Percentiles rank a stretch among this genome's conserved stretches.
These are phyloP conservation scores for Tigriopus californicus DNA, from an alignment of 2,888 invertebrate genomes.

Conservation along the genomic window DNA sequence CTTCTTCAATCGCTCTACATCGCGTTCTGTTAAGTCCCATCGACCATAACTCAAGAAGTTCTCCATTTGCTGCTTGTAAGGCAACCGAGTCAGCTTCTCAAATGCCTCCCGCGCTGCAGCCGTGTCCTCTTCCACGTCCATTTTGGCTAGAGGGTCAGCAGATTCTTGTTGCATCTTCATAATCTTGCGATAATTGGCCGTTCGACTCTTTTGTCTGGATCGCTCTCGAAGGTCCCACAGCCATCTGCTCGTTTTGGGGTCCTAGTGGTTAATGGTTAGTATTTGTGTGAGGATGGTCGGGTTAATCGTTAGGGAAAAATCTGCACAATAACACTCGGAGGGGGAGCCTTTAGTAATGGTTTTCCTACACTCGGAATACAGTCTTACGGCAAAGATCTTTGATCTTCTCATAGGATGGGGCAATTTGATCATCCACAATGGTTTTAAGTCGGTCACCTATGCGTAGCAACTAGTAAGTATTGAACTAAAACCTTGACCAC, in stretches of 20 bases:
- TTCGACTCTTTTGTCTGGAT: conserved; percentile 51
- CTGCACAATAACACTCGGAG: neutral
- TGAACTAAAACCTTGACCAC: neutral
- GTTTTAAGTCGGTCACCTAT: neutral
- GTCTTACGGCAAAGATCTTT: neutral
- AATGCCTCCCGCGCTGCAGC: conserved; percentile 2
- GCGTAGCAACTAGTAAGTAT: neutral
- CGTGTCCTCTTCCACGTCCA: conserved; percentile 5
- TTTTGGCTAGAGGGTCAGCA: conserved; percentile 4
- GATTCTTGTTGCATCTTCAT: conserved; percentile 14
- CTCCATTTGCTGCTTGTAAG: conserved; percentile 19
- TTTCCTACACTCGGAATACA: neutral
- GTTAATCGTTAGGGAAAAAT: neutral
- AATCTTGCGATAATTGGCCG: conserved; percentile 19
- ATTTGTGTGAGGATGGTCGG: neutral
- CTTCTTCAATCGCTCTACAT: conserved; percentile 19
- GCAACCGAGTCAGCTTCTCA: conserved; percentile 12
- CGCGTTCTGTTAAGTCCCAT: conserved; percentile 17
- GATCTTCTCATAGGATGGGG: neutral
- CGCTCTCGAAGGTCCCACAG: conserved; percentile 67
- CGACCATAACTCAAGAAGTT: conserved; percentile 20
- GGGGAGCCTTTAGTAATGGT: neutral
- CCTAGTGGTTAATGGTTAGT: conserved; percentile 31
- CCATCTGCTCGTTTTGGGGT: conserved; percentile 77
- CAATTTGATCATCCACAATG: conserved; percentile 7